Evolutionary conservation across 2,888 invertebrate genomes (phyloP).

Genomic region (Conops quadrifasciatus): DNA sequence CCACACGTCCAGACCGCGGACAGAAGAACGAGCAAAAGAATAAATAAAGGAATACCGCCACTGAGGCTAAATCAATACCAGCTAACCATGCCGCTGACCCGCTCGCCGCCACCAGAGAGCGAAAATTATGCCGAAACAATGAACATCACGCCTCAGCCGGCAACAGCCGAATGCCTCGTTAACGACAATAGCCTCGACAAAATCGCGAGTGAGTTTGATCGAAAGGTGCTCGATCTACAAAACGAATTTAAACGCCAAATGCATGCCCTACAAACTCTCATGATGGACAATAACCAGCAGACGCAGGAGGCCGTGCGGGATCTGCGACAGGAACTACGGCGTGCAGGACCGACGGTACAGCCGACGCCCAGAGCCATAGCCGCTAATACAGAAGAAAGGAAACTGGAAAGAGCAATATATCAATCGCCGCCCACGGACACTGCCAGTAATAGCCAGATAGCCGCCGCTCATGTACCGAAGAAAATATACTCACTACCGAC

Average conservation of each 20-base stretch:
- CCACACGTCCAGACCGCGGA: not conserved
- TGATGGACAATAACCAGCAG: not conserved
- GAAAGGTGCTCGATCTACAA: not conserved
- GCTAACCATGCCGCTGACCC: not conserved
- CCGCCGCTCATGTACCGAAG: not conserved
- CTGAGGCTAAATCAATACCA: not conserved
- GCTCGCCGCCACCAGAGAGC: constrained; percentile 6
- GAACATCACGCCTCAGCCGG: not conserved
- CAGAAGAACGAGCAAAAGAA: not conserved
- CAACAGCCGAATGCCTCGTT: not conserved
- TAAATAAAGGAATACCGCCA: constrained; percentile 3
- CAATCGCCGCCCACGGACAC: not conserved
- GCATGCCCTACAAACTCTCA: constrained; percentile 4
- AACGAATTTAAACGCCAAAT: constrained; percentile 18
- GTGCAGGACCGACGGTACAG: not conserved
- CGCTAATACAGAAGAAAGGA: not conserved
- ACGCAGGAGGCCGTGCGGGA: not conserved
- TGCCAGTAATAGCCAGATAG: not conserved
- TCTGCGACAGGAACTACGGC: not conserved
- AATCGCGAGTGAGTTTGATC: not conserved
- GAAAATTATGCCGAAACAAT: not conserved
- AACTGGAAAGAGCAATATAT: not conserved
- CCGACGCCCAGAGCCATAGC: not conserved
- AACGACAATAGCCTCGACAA: not conserved
- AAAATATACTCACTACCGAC: constrained; percentile 30